phyloP scores from a whole-genome alignment of 1,140 invertebrate genomes.

The Drosophila watanabei region DNA sequence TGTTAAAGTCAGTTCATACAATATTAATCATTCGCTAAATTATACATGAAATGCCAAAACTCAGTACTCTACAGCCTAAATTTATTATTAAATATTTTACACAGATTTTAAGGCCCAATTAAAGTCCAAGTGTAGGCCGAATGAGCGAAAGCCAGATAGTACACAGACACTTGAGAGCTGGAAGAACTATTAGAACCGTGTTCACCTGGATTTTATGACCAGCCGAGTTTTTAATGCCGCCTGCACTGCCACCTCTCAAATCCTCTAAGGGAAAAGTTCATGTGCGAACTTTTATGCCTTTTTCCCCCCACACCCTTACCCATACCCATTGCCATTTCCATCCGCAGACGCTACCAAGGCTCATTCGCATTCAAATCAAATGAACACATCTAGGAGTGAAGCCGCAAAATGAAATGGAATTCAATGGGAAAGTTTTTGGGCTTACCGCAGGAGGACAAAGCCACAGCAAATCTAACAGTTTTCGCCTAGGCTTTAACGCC shows the following conservation, averaged over 20 bases:
- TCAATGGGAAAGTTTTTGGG: conserved; percentile 72
- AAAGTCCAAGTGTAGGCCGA: conserved; percentile 2
- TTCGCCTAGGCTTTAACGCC: conserved; percentile 47
- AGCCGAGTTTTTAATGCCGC: conserved; percentile 63
- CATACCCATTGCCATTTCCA: background rate
- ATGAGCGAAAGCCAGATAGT: background rate
- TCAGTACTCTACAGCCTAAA: background rate
- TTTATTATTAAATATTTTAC: background rate
- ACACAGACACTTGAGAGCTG: conserved; percentile 51
- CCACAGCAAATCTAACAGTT: conserved; percentile 59
- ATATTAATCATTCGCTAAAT: too few relatives aligned
- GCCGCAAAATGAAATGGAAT: conserved; percentile 78
- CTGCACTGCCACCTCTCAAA: conserved; percentile 12
- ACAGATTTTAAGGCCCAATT: background rate
- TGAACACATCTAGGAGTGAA: conserved; percentile 69
- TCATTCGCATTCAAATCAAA: conserved; percentile 81
- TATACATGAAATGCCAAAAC: background rate
- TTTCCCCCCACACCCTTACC: conserved; percentile 19
- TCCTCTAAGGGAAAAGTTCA: conserved; percentile 57
- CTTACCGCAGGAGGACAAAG: conserved; percentile 64
- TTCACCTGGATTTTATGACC: conserved; percentile 67
- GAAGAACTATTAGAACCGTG: conserved; percentile 45
- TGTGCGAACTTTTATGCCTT: conserved; percentile 78
- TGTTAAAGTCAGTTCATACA: too few relatives aligned
- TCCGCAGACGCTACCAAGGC: conserved; percentile 21